phyloP scores from a whole-genome alignment of 2,797 vertebrate species.

The Euphonia xanthogaster region DNA sequence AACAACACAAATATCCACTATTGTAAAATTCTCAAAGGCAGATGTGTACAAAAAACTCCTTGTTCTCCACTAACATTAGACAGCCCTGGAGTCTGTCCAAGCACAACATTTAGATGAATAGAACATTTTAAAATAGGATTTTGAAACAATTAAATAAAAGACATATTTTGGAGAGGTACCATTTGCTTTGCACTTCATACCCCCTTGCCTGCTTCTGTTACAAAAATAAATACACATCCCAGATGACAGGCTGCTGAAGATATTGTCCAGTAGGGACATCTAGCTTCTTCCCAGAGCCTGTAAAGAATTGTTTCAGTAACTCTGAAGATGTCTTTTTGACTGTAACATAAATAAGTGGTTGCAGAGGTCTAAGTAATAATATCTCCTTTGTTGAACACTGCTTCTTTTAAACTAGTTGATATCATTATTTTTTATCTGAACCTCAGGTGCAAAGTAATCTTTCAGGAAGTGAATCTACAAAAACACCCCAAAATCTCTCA shows the following conservation, averaged over 20 bases:
- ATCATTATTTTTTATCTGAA: neutral
- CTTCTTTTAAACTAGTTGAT: neutral
- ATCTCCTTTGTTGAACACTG: neutral
- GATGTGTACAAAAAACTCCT: neutral
- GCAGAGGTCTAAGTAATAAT: neutral
- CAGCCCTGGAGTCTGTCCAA: slow-evolving; percentile 12
- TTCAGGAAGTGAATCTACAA: neutral
- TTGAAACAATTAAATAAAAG: slow-evolving; percentile 7
- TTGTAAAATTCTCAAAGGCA: slow-evolving; percentile 17
- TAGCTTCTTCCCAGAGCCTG: neutral
- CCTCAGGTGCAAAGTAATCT: neutral
- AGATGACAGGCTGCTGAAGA: neutral
- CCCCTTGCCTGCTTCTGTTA: neutral
- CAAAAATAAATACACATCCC: neutral
- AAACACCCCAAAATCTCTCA: neutral
- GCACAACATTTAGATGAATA: neutral
- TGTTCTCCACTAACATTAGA: neutral
- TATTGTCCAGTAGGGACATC: neutral
- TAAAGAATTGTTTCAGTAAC: neutral
- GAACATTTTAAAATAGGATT: neutral
- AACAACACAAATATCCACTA: slow-evolving; percentile 30
- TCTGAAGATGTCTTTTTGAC: neutral
- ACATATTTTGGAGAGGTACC: neutral
- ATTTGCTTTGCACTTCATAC: slow-evolving; percentile 1
- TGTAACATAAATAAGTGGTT: neutral